Percentiles rank a stretch among this genome's conserved stretches.
phyloP scores from a whole-genome alignment of 2,888 invertebrate genomes.

The Ennomos fuscantarius region DNA sequence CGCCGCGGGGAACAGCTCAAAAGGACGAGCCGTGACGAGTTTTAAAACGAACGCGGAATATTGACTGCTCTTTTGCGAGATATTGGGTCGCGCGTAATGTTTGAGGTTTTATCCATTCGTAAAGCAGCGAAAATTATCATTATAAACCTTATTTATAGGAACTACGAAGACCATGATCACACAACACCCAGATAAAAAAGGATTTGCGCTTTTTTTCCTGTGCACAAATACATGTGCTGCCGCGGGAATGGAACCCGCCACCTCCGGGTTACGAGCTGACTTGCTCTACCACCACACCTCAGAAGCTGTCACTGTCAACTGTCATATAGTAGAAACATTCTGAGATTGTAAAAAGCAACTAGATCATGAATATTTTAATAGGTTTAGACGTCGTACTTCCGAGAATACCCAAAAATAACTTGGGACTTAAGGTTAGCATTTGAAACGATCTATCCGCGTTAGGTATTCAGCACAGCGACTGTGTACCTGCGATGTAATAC shows the following conservation, averaged over 20 bases:
- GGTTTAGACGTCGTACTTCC: neutral
- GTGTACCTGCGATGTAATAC: slow-evolving; percentile 8
- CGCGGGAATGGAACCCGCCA: no score
- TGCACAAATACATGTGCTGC: no score
- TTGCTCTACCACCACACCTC: no score
- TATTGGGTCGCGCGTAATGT: neutral
- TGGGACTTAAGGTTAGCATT: slow-evolving; percentile 9
- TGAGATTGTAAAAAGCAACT: neutral
- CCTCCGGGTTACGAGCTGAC: no score
- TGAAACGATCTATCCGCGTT: slow-evolving; percentile 10
- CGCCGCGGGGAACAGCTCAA: slow-evolving; percentile 2
- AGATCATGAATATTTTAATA: slow-evolving; percentile 8
- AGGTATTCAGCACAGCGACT: slow-evolving; percentile 9
- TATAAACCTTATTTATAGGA: no score
- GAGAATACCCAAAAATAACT: slow-evolving; percentile 7
- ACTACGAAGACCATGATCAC: no score
- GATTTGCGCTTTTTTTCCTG: no score
- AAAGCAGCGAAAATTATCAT: no score
- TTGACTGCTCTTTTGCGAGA: slow-evolving; percentile 3
- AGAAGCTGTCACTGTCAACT: no score
- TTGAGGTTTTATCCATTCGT: neutral
- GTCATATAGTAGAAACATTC: no score
- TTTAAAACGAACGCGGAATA: slow-evolving; percentile 8
- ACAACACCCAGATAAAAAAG: no score
- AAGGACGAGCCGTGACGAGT: slow-evolving; percentile 11